Conservation (phyloP, 2,797 vertebrate species). For the Malacoctenus gilli region DNA sequence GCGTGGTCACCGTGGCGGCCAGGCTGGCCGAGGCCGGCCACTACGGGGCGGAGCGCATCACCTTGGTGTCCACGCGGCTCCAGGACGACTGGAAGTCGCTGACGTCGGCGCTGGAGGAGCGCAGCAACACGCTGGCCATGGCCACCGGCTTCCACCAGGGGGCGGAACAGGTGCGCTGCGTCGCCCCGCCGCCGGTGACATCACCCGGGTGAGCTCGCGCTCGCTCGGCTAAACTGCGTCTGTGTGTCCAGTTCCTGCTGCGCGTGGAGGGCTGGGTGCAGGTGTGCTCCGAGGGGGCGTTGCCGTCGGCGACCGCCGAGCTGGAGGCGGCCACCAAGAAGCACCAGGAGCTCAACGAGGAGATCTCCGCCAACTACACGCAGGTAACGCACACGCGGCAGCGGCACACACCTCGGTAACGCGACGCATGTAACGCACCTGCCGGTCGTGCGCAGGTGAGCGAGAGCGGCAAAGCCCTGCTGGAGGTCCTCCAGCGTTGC, state of each 20-base stretch:
- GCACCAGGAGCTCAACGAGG: constrained; percentile 93
- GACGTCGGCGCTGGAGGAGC: constrained; percentile 91
- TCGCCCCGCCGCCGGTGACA: not conserved
- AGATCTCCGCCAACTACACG: constrained; percentile 84
- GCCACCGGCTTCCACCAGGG: constrained; percentile 96
- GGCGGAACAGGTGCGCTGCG: constrained; percentile 88
- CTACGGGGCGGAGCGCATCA: constrained; percentile 93
- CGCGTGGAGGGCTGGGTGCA: constrained; percentile 90
- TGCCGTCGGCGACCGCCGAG: constrained; percentile 78
- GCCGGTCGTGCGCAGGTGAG: constrained; percentile 84
- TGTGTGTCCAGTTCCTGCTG: constrained; percentile 75
- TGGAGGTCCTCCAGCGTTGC: constrained; percentile 93
- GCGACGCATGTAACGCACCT: not conserved
- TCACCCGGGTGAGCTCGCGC: constrained; percentile 11
- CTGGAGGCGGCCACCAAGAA: constrained; percentile 91
- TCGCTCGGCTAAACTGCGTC: not conserved
- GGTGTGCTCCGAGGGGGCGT: constrained; percentile 86
- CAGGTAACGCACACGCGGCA: constrained; percentile 57
- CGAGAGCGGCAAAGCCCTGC: constrained; percentile 93
- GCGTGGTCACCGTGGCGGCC: constrained; percentile 93
- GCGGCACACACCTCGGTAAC: not conserved
- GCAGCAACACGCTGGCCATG: constrained; percentile 94
- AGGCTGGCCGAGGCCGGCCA: constrained; percentile 92
- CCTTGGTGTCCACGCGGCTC: constrained; percentile 90
- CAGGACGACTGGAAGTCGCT: constrained; percentile 97